A percentile compares a stretch with the other conserved stretches of the same genome.
Conservation (phyloP, 2,797 vertebrate genomes). For the Crypturellus tataupa region DNA sequence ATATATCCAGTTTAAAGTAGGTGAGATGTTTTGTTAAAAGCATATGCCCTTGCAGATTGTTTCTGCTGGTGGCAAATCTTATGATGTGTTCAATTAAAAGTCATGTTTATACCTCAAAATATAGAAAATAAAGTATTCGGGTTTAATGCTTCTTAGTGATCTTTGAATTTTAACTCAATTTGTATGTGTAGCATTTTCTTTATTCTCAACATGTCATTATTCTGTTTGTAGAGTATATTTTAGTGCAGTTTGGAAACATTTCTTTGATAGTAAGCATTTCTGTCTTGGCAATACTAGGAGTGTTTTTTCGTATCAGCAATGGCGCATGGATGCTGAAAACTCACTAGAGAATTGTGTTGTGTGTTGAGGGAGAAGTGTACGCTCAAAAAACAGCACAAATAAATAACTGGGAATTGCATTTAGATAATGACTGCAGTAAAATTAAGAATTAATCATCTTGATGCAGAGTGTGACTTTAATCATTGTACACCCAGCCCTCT, state of each 20-base stretch:
- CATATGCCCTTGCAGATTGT: not conserved
- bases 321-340: slow-evolving; percentile 48
- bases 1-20: not conserved
- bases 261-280: slow-evolving; percentile 50
- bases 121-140: not conserved
- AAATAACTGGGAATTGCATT: not conserved
- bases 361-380: not conserved
- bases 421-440: not conserved
- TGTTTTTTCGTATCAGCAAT: slow-evolving; percentile 45
- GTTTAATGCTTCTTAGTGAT: not conserved
- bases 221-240: slow-evolving; percentile 9
- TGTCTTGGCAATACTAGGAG: slow-evolving; percentile 19
- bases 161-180: slow-evolving; percentile 37
- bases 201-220: not conserved
- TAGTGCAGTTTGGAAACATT: slow-evolving; percentile 21
- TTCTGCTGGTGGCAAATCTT: not conserved
- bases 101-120: not conserved
- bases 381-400: not conserved
- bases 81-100: slow-evolving; percentile 10
- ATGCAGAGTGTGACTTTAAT: not conserved
- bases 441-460: slow-evolving; percentile 4
- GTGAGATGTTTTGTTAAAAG: not conserved
- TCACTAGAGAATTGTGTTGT: slow-evolving; percentile 2
- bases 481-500: not conserved
- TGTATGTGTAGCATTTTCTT: not conserved